These are phyloP conservation scores for Pitta sordida DNA, from an alignment of 2,113 vertebrate species.

Conservation along the genomic window DNA sequence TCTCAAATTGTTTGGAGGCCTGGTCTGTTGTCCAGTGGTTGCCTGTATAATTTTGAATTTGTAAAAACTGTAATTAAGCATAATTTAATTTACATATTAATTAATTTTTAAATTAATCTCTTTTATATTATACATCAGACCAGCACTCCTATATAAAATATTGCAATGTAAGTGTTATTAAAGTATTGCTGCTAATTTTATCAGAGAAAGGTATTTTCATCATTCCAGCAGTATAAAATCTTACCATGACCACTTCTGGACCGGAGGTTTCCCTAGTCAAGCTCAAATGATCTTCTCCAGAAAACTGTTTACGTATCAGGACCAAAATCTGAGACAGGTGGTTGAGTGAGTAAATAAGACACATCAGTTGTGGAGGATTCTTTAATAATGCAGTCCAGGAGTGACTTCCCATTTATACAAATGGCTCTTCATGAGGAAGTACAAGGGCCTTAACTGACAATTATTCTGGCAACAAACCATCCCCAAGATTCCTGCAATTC, in stretches of 20 bases:
- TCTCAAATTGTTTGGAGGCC: not conserved
- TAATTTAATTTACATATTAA: not conserved
- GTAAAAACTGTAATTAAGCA: not conserved
- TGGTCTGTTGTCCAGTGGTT: not conserved
- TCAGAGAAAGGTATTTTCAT: not conserved
- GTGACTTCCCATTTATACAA: not conserved
- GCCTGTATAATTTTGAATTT: not conserved
- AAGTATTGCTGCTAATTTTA: not conserved
- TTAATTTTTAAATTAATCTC: not conserved
- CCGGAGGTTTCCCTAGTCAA: not conserved
- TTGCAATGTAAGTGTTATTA: not conserved
- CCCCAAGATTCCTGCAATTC: not conserved
- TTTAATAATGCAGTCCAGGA: not conserved
- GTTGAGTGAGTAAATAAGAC: not conserved
- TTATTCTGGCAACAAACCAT: not conserved
- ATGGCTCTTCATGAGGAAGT: not conserved
- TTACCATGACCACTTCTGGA: not conserved
- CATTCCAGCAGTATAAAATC: not conserved
- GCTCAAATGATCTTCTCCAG: not conserved
- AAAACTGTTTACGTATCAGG: not conserved
- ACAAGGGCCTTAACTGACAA: not conserved
- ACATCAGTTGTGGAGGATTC: not conserved
- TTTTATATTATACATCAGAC: not conserved
- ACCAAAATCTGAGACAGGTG: not conserved
- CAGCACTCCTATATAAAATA: not conserved